Base-by-base conservation (phyloP, 2,888 invertebrate genomes). In the Dasysyrphus albostriatus region DNA sequence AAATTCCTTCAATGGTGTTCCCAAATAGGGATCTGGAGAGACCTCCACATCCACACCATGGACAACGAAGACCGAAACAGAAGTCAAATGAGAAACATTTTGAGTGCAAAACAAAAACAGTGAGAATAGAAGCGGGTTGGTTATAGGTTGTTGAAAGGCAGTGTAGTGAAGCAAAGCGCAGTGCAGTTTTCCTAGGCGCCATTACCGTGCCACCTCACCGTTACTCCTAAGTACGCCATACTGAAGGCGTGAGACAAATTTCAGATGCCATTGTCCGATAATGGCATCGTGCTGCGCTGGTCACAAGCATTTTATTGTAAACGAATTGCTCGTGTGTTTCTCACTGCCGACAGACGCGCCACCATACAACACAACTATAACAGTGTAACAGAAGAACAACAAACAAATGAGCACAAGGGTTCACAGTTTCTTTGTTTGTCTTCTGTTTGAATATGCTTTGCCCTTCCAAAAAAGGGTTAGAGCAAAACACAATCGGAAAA, bases 231-330 rank as follows among this genome's bases (percentile, higher is more conserved):
- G 59, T 74, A 74, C 69, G 69, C 69, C 80, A 63, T 72, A 75
- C 74, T 75, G 78, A 87, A 87, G 87, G 87, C 87, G 87, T 87
- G 87, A 87, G 87, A 87, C 87, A 87, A 87, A 87, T 87, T 87
- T 87, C 72, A 79, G 87, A 87, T 87, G 74, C 83, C 87, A 87
- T 78, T 82, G 87, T 65, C 78, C 56, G 87, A 87, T 87, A 87
- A 54, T 65, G 87, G 67, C 75, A 77, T 87, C 87, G 87, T 87
- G 83, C 87, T 73, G 82, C 39, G 76, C 77, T 85, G 82, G 82
- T 82, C 85, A 85, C 82, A 85, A 69, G 69, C 67, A 74, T 85
- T 85, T 82, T 77, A 82, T 82, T 82, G 85, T 63, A 77, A 85
- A 85, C 82, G 85, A 82, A 85, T 85, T 85, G 85, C 47, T 69